Conservation (phyloP, 2,888 invertebrate genomes). For the Andricus curvator region DNA sequence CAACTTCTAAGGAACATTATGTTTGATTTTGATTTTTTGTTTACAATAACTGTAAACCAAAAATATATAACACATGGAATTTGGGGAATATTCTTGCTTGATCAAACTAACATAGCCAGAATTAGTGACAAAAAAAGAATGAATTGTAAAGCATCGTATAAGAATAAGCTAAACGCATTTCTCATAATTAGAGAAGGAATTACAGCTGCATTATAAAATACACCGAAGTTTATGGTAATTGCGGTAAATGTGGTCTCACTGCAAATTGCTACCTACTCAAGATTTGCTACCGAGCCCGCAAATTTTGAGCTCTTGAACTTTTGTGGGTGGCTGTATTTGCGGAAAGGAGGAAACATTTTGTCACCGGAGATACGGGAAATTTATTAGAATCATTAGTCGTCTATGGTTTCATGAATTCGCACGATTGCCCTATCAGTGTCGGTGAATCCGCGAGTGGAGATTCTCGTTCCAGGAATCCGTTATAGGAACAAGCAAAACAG, state of each 20-base stretch:
- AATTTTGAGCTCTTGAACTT: neutral
- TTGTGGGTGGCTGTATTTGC: constrained; percentile 16
- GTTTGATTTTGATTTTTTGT: too few relatives aligned
- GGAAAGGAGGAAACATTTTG: constrained; percentile 8
- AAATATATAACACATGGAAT: too few relatives aligned
- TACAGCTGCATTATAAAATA: too few relatives aligned
- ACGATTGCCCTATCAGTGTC: constrained; percentile 23
- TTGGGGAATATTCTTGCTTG: too few relatives aligned
- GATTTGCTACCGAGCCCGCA: neutral
- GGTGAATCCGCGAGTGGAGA: constrained; percentile 23
- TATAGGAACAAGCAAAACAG: constrained; percentile 12
- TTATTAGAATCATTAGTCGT: constrained; percentile 21
- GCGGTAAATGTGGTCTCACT: neutral
- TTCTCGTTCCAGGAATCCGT: constrained; percentile 27
- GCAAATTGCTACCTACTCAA: neutral
- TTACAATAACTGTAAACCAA: too few relatives aligned
- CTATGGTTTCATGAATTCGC: constrained; percentile 27
- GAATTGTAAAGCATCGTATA: too few relatives aligned
- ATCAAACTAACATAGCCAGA: too few relatives aligned
- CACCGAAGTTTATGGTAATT: neutral
- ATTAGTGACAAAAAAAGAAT: too few relatives aligned
- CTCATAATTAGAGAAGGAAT: too few relatives aligned
- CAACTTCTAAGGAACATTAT: too few relatives aligned
- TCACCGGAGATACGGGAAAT: constrained; percentile 17
- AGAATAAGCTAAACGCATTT: too few relatives aligned